A percentile compares a stretch with the other conserved stretches of the same genome.
Conservation (phyloP, 2,797 vertebrate species). For the Melanotaenia boesemani region DNA sequence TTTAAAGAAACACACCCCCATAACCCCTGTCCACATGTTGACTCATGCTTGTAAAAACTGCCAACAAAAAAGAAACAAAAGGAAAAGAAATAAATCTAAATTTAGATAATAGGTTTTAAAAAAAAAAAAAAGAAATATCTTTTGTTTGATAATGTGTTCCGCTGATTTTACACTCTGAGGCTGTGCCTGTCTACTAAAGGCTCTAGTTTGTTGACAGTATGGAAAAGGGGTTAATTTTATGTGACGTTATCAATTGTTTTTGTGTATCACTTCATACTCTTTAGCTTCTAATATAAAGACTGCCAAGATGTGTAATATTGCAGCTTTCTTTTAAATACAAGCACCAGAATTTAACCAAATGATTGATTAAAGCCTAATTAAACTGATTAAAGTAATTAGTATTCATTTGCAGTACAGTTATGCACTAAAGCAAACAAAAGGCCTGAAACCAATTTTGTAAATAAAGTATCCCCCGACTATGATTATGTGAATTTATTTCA, state of each 20-base stretch:
- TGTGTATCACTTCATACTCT: slow-evolving; percentile 13
- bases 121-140: slow-evolving; percentile 16
- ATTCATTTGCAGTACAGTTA: slow-evolving; percentile 30
- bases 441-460: slow-evolving; percentile 1
- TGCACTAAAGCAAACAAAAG: slow-evolving; percentile 40
- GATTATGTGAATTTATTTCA: slow-evolving; percentile 42
- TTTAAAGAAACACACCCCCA: slow-evolving; percentile 60
- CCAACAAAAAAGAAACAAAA: slow-evolving; percentile 31
- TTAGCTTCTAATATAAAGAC: slow-evolving; percentile 9
- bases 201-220: not conserved
- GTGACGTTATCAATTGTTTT: slow-evolving; percentile 25
- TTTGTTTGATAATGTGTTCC: not conserved
- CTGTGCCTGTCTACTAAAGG: no score
- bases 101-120: slow-evolving; percentile 46
- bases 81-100: slow-evolving; percentile 42
- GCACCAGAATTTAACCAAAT: slow-evolving; percentile 19
- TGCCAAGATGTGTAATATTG: not conserved
- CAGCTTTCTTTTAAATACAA: slow-evolving; percentile 33
- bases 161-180: not conserved
- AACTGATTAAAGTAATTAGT: slow-evolving; percentile 21
- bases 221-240: slow-evolving; percentile 5
- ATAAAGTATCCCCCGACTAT: slow-evolving; percentile 12
- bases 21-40: slow-evolving; percentile 60
- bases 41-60: slow-evolving; percentile 57
- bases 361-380: slow-evolving; percentile 39